Evolutionary conservation across 2,888 invertebrate species (phyloP), one percentile per base, ranked within the genome.

Genomic region (Ennomos erosarius): DNA sequence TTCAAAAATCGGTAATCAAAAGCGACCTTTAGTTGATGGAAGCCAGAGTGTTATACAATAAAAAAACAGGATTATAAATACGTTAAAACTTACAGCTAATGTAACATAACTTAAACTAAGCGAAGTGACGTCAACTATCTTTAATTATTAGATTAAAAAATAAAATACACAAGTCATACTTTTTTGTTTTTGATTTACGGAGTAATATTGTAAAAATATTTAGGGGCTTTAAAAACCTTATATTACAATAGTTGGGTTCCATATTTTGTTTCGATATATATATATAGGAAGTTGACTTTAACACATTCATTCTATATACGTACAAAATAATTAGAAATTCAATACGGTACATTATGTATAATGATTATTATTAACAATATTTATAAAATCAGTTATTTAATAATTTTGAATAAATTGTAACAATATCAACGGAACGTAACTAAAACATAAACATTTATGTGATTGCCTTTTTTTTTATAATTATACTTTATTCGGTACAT

Each of bases 61-160:
- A 44, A 53, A 53, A 58, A 43, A 44, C 50, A 51, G n/a, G n/a
- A n/a, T n/a, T 59, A 71, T 66, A 70, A 67, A 70, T 68, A 74
- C 64, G 65, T 71, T 70, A 69, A 70, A 68, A 59, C 70, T 72
- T 62, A 62, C 45, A 42, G 50, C 44, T 52, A 58, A 35, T 44
- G 39, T 57, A 62, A 62, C 61, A 39, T 62, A 62, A 57, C 57
- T 62, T 62, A 62, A 51, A 55, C 57, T 45, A 50, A 49, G 13
- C 50, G 37, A 40, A 39, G 45, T 34, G 9, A 44, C 38, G 46
- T 6, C 16, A 54, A 54, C 45, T 49, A 43, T 33, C 46, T 48
- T 44, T 26, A 44, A 8, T 26, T 6, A 4, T 26, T 6, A 26
- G n/a, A n/a, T n/a, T n/a, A n/a, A n/a, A n/a, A n/a, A 26, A 26